Base-by-base conservation (phyloP, 2,797 vertebrate genomes). In the Thamnophis elegans region DNA sequence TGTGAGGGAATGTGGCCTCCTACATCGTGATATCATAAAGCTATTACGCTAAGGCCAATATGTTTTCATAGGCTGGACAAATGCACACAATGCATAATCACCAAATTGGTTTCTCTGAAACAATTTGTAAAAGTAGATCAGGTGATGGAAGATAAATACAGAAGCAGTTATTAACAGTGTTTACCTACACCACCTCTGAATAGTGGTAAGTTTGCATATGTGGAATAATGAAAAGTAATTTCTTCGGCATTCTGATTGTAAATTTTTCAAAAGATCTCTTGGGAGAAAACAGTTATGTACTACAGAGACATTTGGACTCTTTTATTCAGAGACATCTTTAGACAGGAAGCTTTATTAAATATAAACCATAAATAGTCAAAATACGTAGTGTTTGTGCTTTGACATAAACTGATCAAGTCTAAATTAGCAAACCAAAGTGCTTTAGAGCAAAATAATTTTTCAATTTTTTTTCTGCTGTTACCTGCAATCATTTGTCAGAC, bases 301-400 rank as follows among this genome's bases (percentile, higher is more conserved):
- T 87, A 89, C 22, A 59, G 18, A 58, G 54, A 89, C 12, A 1
- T 59, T 54, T 85, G 22, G 28, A 8, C 7, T 65, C 11, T 26
- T 51, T 51, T 51, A 51, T 88, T 88, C 32, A 62, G 28, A 88
- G 16, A 88, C 5, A 36, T 36, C 42, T n/a, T 60, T 28, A 65
- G 28, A 73, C 22, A 51, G 28, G 56, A 89, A n/a, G 86, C 10
- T 93, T 93, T 93, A 93, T 93, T 93, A 93, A 88, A 88, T 85
- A 68, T 60, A 32, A 55, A 62, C 58, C 9, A 62, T 32, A 20
- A 62, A 25, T 58, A 91, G 59, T 85, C 58, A 91, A 25, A 55
- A 78, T 14, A 25, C n/a, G 56, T 91, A 93, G 92, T 93, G 90
- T 82, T 93, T 91, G 56, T 91, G 90, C 90, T 91, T 91, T 85